Conservation (phyloP, 2,888 invertebrate species). For the Sinhomidia bicolor region DNA sequence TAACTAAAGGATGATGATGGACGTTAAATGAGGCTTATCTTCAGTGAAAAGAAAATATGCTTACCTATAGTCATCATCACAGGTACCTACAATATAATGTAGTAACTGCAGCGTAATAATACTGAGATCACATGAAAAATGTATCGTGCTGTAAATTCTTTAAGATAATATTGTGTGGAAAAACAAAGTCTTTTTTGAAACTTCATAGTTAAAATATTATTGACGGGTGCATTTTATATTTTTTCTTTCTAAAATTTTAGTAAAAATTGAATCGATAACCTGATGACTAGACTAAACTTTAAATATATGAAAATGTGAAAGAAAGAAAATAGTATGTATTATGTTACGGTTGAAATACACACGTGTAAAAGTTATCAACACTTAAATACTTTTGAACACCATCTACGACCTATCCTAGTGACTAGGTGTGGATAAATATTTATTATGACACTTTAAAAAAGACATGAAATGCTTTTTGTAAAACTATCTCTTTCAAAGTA, state of each 20-base stretch:
- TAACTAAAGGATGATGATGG: background rate
- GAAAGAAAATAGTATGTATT: background rate
- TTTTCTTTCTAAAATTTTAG: background rate
- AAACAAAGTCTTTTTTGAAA: background rate
- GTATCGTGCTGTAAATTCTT: background rate
- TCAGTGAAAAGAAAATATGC: slow-evolving; percentile 17
- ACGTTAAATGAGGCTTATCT: background rate
- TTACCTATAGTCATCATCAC: slow-evolving; percentile 65
- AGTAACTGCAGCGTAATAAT: slow-evolving; percentile 49
- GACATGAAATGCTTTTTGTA: slow-evolving; percentile 52
- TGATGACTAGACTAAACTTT: slow-evolving; percentile 10
- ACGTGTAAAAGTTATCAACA: background rate
- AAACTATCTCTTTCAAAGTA: slow-evolving; percentile 45
- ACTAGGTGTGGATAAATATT: slow-evolving; percentile 56
- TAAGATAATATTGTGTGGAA: background rate
- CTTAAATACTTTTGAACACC: slow-evolving; percentile 8
- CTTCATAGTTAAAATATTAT: background rate
- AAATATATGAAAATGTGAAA: background rate
- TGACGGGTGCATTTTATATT: background rate
- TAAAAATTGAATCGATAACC: background rate
- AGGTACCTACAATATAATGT: slow-evolving; percentile 40
- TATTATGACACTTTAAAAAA: slow-evolving; percentile 40
- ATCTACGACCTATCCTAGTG: slow-evolving; percentile 37
- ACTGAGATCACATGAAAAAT: slow-evolving; percentile 65
- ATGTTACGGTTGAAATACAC: background rate